Evolutionary conservation across 2,113 vertebrate species (phyloP), one percentile per base, ranked within the genome.

Genomic region (Myrmecobius fasciatus): DNA sequence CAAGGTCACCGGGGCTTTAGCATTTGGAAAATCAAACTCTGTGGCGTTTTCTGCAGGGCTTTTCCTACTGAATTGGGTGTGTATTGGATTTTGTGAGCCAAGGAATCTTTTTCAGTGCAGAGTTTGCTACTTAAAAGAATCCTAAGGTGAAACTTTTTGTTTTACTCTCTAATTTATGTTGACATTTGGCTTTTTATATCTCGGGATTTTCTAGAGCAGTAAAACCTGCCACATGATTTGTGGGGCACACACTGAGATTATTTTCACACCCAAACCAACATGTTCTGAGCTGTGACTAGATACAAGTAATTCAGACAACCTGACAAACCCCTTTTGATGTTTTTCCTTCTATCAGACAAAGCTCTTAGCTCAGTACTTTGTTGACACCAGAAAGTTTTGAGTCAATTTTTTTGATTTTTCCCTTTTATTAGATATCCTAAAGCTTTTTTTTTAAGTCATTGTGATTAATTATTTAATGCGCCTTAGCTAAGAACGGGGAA

Each of bases 1-100:
- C 26, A 47, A 93, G 49, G 96, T 94, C 95, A 89, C 92, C 54
- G 93, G 96, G 47, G 49, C 95, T 96, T 96, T 95, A 93, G 96
- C 49, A 96, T 96, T 97, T 94, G 93, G 97, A 92, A 75, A 96
- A 56, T 94, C 97, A 67, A 96, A 0, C 67, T 95, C 52, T 90
- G 6, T 36, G 20, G 43, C 92, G 93, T 51, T 91, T 49, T 89
- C 49, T 67, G 48, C 52, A 96, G 3, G 91, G 52, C 92, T 49
- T 91, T 49, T 94, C 46, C 96, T 93, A 94, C 89, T 96, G 89
- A 94, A 56, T 95, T 96, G 56, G 75, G 91, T 91, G 49, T 96
- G 93, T 17, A 47, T 67, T 95, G 91, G 93, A 43, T 92, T 7
- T 90, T 91, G 53, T 95, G 92, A 94, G 83, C 96, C 49, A 91